A percentile compares a stretch with the other conserved stretches of the same genome.
Evolutionary conservation across 2,113 vertebrate species (phyloP).

Genomic region (Paracanthobrama guichenoti): DNA sequence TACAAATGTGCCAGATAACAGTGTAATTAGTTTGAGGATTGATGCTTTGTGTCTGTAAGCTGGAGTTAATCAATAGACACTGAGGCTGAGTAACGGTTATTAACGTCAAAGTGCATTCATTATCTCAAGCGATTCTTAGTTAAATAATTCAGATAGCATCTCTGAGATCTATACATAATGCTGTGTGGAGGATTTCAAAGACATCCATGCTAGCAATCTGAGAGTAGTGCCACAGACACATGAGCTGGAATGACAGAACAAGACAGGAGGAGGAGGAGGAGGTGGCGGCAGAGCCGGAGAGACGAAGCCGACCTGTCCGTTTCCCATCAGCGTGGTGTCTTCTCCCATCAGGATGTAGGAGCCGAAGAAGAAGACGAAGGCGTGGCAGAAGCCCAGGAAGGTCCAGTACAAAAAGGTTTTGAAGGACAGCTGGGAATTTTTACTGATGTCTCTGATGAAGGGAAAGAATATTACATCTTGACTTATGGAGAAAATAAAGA

Average conservation of each 20-base stretch:
- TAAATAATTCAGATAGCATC: background rate
- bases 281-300: background rate
- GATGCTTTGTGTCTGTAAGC: constrained; percentile 21
- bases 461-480: constrained; percentile 29
- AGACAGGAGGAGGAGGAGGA: background rate
- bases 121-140: background rate
- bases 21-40: background rate
- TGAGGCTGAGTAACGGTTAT: background rate
- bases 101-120: constrained; percentile 19
- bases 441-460: constrained; percentile 92
- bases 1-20: background rate
- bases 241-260: background rate
- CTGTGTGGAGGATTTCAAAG: background rate
- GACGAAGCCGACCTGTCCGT: constrained; percentile 86
- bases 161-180: background rate
- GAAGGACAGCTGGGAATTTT: constrained; percentile 89
- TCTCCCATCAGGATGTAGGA: constrained; percentile 94
- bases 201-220: background rate
- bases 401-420: constrained; percentile 98
- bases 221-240: background rate
- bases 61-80: constrained; percentile 26
- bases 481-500: background rate
- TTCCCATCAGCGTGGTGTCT: constrained; percentile 91
- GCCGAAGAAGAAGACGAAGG: constrained; percentile 96
- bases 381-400: constrained; percentile 91